These are phyloP conservation scores for Dendroctonus valens DNA, from an alignment of 1,140 invertebrate genomes.

Conservation along the genomic window DNA sequence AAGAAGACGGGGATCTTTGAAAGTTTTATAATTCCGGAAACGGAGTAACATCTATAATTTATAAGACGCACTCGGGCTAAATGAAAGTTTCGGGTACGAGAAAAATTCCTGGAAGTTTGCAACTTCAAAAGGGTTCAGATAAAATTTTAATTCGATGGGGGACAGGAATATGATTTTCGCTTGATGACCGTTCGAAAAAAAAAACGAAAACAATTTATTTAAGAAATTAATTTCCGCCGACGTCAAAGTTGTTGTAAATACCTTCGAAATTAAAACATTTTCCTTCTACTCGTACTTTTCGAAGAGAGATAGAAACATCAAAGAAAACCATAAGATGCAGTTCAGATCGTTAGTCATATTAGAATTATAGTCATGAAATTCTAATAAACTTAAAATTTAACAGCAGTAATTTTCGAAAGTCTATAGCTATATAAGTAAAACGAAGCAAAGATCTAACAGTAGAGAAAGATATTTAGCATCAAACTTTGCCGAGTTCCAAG, in stretches of 20 bases:
- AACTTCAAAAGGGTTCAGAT: slow-evolving; percentile 13
- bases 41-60: slow-evolving; percentile 33
- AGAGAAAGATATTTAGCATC: slow-evolving; percentile 17
- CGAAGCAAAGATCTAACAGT: slow-evolving; percentile 14
- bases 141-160: slow-evolving; percentile 18
- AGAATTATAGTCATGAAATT: slow-evolving; percentile 5
- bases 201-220: neutral
- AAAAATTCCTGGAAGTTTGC: slow-evolving; percentile 14
- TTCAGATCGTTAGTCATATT: neutral
- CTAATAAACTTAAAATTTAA: slow-evolving; percentile 15
- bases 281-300: too few species aligned
- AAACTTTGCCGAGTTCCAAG: slow-evolving; percentile 15
- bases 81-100: slow-evolving; percentile 16
- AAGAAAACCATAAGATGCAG: too few species aligned
- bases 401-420: slow-evolving; percentile 14
- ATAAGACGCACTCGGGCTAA: slow-evolving; percentile 28
- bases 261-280: neutral
- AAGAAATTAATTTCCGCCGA: neutral
- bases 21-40: slow-evolving; percentile 28
- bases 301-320: too few species aligned
- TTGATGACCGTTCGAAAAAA: neutral
- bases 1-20: slow-evolving; percentile 13
- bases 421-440: slow-evolving; percentile 17
- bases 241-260: neutral
- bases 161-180: neutral